Percentiles rank a stretch among this genome's conserved stretches.
Conservation (phyloP, 64 coral and sea anemone genomes). For the Actinia tenebrosa region DNA sequence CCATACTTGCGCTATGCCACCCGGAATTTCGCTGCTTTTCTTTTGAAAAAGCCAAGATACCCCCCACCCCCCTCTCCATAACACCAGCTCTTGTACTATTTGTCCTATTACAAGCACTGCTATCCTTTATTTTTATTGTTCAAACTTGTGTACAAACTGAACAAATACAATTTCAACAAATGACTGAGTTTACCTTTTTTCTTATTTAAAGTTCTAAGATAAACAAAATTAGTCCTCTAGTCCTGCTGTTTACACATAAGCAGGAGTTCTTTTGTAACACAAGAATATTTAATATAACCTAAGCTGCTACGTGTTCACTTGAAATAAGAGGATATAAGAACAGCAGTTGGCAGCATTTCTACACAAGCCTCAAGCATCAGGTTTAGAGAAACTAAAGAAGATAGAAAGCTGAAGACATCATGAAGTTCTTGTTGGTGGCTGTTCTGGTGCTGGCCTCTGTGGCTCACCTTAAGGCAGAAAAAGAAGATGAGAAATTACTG, state of each 20-base stretch:
- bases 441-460: neutral
- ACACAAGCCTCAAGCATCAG: neutral
- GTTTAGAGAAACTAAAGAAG: neutral
- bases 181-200: neutral
- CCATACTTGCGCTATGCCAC: too few relatives aligned
- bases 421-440: conserved; percentile 2
- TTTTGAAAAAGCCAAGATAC: too few relatives aligned
- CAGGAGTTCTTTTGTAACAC: neutral
- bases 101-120: too few relatives aligned
- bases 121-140: too few relatives aligned
- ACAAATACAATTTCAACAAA: too few relatives aligned
- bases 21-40: too few relatives aligned
- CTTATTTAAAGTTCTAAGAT: neutral
- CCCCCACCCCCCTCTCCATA: too few relatives aligned
- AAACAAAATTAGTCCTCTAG: neutral
- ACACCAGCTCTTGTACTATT: too few relatives aligned
- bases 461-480: conserved; percentile 1
- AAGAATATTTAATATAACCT: neutral
- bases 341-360: neutral
- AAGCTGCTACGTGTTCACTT: neutral
- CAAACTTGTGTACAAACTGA: too few relatives aligned
- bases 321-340: neutral
- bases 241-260: neutral
- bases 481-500: neutral
- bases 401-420: neutral